Evolutionary conservation across 1,140 invertebrate species (phyloP).

Genomic region (Episyrphus balteatus): DNA sequence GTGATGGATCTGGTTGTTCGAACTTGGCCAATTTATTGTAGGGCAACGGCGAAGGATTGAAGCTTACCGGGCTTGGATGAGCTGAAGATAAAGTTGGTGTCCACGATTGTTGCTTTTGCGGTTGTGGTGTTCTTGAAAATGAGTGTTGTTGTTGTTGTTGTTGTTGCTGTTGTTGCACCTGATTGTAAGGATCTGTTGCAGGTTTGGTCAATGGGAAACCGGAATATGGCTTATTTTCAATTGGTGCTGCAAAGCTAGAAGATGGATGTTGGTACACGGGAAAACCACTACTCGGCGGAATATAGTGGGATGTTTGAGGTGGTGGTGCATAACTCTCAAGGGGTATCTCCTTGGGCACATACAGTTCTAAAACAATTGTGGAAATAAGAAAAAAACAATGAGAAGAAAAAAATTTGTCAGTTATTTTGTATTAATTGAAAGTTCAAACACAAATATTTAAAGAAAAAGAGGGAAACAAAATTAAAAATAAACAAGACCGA

Average conservation of each 20-base stretch:
- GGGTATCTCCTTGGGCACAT: constrained; percentile 31
- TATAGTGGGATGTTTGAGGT: constrained; percentile 1
- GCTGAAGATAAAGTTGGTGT: too few species aligned
- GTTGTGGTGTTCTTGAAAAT: too few species aligned
- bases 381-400: neutral
- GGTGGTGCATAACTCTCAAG: constrained; percentile 27
- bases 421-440: too few species aligned
- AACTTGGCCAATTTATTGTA: constrained; percentile 28
- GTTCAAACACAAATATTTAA: too few species aligned
- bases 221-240: too few species aligned
- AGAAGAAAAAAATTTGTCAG: too few species aligned
- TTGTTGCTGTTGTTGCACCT: too few species aligned
- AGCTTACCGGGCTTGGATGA: constrained; percentile 13
- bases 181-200: neutral
- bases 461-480: too few species aligned
- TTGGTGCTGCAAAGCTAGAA: neutral
- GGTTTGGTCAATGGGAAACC: constrained; percentile 7
- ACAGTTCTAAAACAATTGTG: constrained; percentile 15
- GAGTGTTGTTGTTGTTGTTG: too few species aligned
- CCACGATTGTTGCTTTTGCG: too few species aligned
- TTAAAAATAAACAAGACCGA: too few species aligned
- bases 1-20: constrained; percentile 10
- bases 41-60: constrained; percentile 24
- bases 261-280: neutral
- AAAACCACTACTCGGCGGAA: neutral